These are phyloP conservation scores for Nannoperca obscura DNA, from an alignment of 2,797 vertebrate genomes.

Conservation along the genomic window DNA sequence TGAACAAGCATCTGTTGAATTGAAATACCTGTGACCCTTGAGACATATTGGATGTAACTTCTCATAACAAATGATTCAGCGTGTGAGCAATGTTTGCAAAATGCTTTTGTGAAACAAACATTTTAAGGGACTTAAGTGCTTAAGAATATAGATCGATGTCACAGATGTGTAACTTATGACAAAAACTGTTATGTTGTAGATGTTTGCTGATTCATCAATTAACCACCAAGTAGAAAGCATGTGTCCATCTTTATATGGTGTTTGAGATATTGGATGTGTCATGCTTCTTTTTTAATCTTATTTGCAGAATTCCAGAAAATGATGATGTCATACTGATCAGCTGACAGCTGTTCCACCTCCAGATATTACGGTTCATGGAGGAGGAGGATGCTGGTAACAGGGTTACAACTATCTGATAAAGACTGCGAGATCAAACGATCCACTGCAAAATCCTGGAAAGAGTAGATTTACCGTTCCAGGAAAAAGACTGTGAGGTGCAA, in stretches of 20 bases:
- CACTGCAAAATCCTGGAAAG: not conserved
- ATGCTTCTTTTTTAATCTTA: constrained; percentile 18
- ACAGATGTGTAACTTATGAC: not conserved
- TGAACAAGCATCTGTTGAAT: constrained; percentile 14
- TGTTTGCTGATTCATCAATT: not conserved
- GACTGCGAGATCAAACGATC: not conserved
- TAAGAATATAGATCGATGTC: not conserved
- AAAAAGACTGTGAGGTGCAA: constrained; percentile 17
- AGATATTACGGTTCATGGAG: constrained; percentile 22
- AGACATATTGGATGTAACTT: not conserved
- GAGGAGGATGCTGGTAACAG: constrained; percentile 40
- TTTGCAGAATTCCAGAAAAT: constrained; percentile 72
- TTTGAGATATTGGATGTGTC: not conserved
- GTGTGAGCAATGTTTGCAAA: too few species aligned
- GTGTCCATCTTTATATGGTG: not conserved
- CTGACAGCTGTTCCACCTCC: constrained; percentile 49
- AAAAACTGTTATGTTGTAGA: not conserved
- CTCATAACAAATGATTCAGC: not conserved
- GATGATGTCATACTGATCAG: constrained; percentile 74
- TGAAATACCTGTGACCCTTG: not conserved
- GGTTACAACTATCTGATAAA: constrained; percentile 17
- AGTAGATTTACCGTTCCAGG: not conserved
- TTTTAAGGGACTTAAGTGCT: not conserved
- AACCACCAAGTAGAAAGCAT: not conserved
- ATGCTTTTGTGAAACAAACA: too few species aligned